Evolutionary conservation across 2,113 vertebrate genomes (phyloP).

Genomic region (Perca schrenkii): DNA sequence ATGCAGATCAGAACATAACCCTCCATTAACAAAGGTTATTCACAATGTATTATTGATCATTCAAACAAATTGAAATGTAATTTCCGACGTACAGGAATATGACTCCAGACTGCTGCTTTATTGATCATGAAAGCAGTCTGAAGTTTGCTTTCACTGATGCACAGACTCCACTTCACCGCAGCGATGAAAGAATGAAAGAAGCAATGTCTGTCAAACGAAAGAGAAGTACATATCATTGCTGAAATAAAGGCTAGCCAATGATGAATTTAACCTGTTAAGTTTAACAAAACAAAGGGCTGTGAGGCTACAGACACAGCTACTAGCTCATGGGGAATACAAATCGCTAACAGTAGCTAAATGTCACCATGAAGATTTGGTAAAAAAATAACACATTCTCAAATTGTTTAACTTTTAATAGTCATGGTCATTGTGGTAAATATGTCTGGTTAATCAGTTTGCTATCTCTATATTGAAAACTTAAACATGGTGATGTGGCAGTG

Average conservation of each 20-base stretch:
- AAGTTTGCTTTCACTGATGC: constrained; percentile 42
- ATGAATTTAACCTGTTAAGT: background rate
- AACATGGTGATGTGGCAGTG: too few species aligned
- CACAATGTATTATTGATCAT: constrained; percentile 29
- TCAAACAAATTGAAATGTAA: constrained; percentile 32
- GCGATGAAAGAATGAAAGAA: background rate
- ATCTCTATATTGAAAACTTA: too few species aligned
- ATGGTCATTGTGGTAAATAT: too few species aligned
- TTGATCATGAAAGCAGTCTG: constrained; percentile 41
- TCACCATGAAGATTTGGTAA: background rate
- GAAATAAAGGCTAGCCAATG: background rate
- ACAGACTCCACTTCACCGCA: constrained; percentile 12
- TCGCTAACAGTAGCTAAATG: background rate
- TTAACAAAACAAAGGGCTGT: constrained; percentile 12
- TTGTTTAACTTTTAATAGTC: background rate
- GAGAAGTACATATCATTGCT: background rate
- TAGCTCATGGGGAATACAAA: background rate
- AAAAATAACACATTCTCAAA: background rate
- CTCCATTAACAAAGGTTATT: constrained; percentile 9
- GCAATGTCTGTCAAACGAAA: background rate
- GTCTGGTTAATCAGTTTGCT: too few species aligned
- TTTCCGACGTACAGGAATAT: constrained; percentile 40
- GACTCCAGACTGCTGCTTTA: constrained; percentile 32
- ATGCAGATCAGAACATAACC: background rate
- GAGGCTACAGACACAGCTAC: constrained; percentile 1